Evolutionary conservation across 2,113 vertebrate species (phyloP).

Genomic region (Chaetorhynchus papuensis): DNA sequence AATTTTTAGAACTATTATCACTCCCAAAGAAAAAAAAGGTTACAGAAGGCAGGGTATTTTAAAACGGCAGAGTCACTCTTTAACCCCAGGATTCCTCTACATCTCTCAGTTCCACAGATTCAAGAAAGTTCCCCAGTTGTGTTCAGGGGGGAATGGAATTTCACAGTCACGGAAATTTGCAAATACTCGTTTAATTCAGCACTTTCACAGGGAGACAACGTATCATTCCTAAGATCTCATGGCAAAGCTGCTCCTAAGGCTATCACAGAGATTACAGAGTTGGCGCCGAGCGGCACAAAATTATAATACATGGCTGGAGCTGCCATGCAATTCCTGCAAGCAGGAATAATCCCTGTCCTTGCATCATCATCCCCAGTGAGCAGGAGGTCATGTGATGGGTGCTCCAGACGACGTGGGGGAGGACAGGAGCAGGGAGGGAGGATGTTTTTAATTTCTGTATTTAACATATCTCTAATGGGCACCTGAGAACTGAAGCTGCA

Average conservation of each 20-base stretch:
- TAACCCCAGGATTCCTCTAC: neutral
- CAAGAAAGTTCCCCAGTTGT: neutral
- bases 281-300: neutral
- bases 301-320: neutral
- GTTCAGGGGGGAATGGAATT: neutral
- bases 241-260: slow-evolving; percentile 54
- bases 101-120: neutral
- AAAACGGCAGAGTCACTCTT: neutral
- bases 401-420: slow-evolving; percentile 1
- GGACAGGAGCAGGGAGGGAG: neutral
- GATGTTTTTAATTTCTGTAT: slow-evolving; percentile 19
- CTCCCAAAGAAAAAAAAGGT: neutral
- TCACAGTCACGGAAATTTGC: neutral
- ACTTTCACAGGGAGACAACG: neutral
- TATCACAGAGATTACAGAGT: slow-evolving; percentile 25
- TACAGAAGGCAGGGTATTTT: neutral
- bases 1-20: neutral
- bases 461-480: neutral
- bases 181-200: slow-evolving; percentile 36
- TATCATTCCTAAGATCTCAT: slow-evolving; percentile 9
- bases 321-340: neutral
- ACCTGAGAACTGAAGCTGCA: neutral
- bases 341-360: slow-evolving; percentile 4
- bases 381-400: neutral
- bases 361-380: slow-evolving; percentile 16